Evolutionary conservation across 2,797 vertebrate species (phyloP), one percentile per base, ranked within the genome.

Genomic region (Remorina albescens): DNA sequence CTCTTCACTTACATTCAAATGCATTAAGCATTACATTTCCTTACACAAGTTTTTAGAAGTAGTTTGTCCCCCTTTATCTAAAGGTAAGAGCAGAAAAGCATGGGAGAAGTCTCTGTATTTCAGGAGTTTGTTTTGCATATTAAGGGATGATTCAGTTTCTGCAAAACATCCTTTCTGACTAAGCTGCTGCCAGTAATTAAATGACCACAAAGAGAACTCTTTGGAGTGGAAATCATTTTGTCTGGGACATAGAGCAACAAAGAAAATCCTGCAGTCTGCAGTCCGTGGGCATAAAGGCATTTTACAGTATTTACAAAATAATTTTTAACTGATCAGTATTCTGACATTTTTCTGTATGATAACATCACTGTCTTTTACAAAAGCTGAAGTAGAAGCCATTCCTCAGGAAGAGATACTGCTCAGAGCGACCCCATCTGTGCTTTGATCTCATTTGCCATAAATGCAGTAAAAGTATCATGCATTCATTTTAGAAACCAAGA

Each of bases 401-500:
- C 26, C 36, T 23, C 16, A 59, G 23, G 10, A 62, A 6, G 69
- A 15, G 4, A 12, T 56, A 10, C 6, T 10, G 2, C 25, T 56
- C 13, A 25, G 28, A 25, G 19, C 44, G 67, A 50, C 39, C 41
- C 11, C 50, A 54, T 7, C 37, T 28, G 16, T 65, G 32, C 5
- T 42, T 5, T 53, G 44, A 46, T 21, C 30, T 41, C 34, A 60
- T 62, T 64, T 59, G 12, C 50, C 28, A 39, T 58, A 54, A 82
- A 82, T 60, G 49, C 41, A 64, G 23, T 28, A 55, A 73, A 66
- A 36, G 60, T 49, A 37, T 44, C n/a, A 69, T 37, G 26, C 18
- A 54, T 63, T 74, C 18, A 55, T 73, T 7, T 53, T 51, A 47
- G 23, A 71, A 72, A 62, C 47, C 36, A 23, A 67, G 60, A 13